Conservation (phyloP, 1,140 invertebrate genomes). For the Geopemphigus sp. region DNA sequence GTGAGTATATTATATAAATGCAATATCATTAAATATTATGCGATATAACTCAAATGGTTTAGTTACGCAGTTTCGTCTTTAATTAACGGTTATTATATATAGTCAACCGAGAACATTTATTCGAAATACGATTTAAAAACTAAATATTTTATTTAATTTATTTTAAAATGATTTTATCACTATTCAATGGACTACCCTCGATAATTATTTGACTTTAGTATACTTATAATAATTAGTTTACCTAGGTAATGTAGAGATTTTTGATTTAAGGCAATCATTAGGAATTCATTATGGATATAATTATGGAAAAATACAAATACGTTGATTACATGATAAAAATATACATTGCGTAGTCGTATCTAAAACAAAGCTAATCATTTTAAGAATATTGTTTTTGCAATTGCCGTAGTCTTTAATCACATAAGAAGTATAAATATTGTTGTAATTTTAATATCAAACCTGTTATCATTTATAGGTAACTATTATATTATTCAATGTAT, state of each 20-base stretch:
- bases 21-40: background rate
- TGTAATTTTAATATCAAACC: background rate
- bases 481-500: too few species aligned
- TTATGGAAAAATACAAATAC: background rate
- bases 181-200: background rate
- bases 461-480: background rate
- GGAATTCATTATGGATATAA: background rate
- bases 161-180: background rate
- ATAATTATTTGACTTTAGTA: background rate
- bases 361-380: background rate
- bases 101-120: background rate
- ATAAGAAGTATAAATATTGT: background rate
- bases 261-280: background rate
- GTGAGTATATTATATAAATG: background rate
- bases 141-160: background rate
- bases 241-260: background rate
- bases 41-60: background rate
- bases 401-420: background rate
- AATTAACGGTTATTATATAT: background rate
- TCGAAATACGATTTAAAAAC: background rate
- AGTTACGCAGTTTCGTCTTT: background rate
- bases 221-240: too few species aligned
- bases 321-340: background rate
- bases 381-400: background rate
- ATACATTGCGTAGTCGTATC: conserved; percentile 4